These are phyloP conservation scores for Diaphora mendica DNA, from an alignment of 2,888 invertebrate species.

Conservation along the genomic window DNA sequence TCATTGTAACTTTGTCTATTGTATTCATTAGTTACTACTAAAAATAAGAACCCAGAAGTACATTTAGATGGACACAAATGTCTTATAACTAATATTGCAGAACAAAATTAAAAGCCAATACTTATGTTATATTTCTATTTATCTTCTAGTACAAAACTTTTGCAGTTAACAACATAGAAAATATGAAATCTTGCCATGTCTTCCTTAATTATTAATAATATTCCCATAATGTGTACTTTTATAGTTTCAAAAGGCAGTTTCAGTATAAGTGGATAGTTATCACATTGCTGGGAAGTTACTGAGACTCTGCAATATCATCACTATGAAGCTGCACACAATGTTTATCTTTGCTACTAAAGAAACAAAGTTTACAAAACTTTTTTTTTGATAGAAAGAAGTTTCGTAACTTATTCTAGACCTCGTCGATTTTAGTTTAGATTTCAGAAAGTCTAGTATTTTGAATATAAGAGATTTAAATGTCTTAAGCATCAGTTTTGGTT, in stretches of 20 bases:
- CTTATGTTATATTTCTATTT: conserved; percentile 28
- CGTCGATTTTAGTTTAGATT: neutral
- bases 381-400: neutral
- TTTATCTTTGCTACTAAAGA: neutral
- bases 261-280: conserved; percentile 40
- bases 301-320: conserved; percentile 35
- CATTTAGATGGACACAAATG: conserved; percentile 9
- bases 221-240: conserved; percentile 36
- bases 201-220: conserved; percentile 25
- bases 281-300: conserved; percentile 26
- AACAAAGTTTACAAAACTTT: neutral
- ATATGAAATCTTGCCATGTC: conserved; percentile 35
- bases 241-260: conserved; percentile 43
- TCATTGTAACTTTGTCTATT: conserved; percentile 3
- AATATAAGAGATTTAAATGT: no score
- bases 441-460: neutral
- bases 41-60: neutral
- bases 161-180: conserved; percentile 35
- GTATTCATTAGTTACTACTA: neutral
- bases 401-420: neutral
- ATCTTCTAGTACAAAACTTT: conserved; percentile 44
- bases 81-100: conserved; percentile 23
- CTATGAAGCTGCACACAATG: neutral
- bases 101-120: conserved; percentile 16
- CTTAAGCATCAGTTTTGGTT: no score